Conservation (phyloP, 2,797 vertebrate species). For the Spondyliosoma cantharus region DNA sequence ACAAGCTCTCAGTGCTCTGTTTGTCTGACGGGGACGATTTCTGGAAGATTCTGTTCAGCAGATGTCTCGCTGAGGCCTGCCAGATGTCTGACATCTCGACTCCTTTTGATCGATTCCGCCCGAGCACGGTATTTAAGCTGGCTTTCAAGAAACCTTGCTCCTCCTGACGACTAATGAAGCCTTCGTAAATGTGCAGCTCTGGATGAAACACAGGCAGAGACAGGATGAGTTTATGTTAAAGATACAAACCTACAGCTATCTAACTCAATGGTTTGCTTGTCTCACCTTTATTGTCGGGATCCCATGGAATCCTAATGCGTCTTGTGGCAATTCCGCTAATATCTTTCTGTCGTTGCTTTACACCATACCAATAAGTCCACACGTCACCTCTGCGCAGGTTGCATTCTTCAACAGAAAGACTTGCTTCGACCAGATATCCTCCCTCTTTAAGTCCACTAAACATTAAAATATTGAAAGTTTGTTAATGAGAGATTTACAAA, state of each 20-base stretch:
- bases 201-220: neutral
- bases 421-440: conserved; percentile 74
- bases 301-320: rapidly evolving
- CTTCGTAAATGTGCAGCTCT: conserved; percentile 83
- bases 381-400: rapidly evolving
- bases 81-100: conserved; percentile 52
- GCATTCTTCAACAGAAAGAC: conserved; percentile 32
- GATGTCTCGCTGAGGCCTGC: conserved; percentile 57
- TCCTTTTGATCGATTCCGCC: rapidly evolving
- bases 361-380: conserved; percentile 45
- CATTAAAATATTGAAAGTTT: neutral
- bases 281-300: conserved; percentile 62
- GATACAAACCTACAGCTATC: neutral
- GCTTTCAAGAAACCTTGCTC: no score
- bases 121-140: rapidly evolving
- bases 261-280: rapidly evolving
- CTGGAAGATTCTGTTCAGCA: conserved; percentile 74
- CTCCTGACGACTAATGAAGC: conserved; percentile 41
- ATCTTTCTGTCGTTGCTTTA: conserved; percentile 7
- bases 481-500: neutral
- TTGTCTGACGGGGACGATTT: conserved; percentile 63
- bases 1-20: conserved; percentile 44
- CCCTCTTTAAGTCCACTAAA: conserved; percentile 45
- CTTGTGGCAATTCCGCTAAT: neutral
- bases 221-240: neutral